These are phyloP conservation scores for Zaprionus vittiger DNA, from an alignment of 1,140 invertebrate species.

Conservation along the genomic window DNA sequence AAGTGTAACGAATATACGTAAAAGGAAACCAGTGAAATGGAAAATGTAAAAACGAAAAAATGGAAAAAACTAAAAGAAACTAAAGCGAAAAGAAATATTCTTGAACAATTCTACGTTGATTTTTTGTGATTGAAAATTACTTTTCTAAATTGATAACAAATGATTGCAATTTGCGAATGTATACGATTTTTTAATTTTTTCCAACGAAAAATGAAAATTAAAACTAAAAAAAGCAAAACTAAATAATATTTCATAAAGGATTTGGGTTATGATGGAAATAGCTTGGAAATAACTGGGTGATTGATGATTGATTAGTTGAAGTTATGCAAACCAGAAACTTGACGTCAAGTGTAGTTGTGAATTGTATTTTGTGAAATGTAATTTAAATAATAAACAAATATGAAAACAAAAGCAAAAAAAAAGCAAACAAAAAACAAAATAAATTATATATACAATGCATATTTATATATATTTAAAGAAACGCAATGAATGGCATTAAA, in stretches of 20 bases:
- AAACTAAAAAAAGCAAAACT: constrained; percentile 44
- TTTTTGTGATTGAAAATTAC: constrained; percentile 79
- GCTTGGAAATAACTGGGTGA: constrained; percentile 49
- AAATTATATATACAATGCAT: constrained; percentile 80
- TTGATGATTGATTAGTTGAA: constrained; percentile 61
- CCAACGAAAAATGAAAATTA: constrained; percentile 50
- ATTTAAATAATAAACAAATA: constrained; percentile 72
- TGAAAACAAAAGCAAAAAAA: constrained; percentile 46
- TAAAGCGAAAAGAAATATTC: constrained; percentile 35
- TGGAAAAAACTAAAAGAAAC: constrained; percentile 45
- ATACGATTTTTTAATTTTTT: constrained; percentile 82
- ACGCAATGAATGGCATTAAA: constrained; percentile 55
- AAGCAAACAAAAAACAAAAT: constrained; percentile 53
- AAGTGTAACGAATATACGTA: constrained; percentile 81
- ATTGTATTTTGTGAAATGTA: constrained; percentile 84
- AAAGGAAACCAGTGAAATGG: constrained; percentile 54
- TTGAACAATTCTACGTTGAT: constrained; percentile 69
- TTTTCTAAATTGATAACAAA: constrained; percentile 71
- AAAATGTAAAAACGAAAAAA: constrained; percentile 54
- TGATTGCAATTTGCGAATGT: constrained; percentile 82
- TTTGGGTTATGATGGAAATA: constrained; percentile 51
- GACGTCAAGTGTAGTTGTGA: constrained; percentile 83
- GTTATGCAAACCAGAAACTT: constrained; percentile 66
- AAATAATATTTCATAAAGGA: constrained; percentile 69
- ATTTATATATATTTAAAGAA: constrained; percentile 63